Evolutionary conservation across 1,140 invertebrate species (phyloP), one percentile per base, ranked within the genome.

Genomic region (Aethina tumida): DNA sequence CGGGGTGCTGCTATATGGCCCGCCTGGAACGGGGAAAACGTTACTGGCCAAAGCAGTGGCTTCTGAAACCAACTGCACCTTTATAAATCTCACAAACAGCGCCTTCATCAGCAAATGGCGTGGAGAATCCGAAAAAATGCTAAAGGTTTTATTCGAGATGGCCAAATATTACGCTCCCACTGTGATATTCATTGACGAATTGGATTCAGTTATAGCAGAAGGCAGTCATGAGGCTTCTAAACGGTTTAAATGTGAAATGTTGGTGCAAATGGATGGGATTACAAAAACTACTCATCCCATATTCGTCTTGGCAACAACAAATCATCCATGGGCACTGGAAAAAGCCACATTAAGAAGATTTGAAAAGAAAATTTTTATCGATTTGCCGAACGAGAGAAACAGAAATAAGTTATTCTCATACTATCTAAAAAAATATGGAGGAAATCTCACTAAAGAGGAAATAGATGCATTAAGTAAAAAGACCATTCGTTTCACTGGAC

Each of bases 131-230:
- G 91, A 96, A 67, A 96, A 94, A 63, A 77, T 93, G 44, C 72
- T 93, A 21, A 77, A 85, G 71, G 73, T 91, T 0, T 65, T 96
- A 9, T 89, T 90, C 46, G 84, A 93, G 45, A 71, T 93, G 69
- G 94, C 94, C 0, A 74, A 81, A 45, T 39, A 50, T 24, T 81
- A 90, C 57, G 79, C 92, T 0, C 95, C 95, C 0, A 84, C 87
- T 1, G 90, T 90, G 21, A 91, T 98, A 47, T 98, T 98, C 62
- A 79, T 98, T 20, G 95, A 98, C 60, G 95, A 99, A 66, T 81
- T 97, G 30, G 95, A 99, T 58, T 81, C 81, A 0, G 74, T 74
- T 35, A 63, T 82, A 13, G 79, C 80, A 14, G 67, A 74, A 1
- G 75, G 71, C 0, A 88, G 94, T 59, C 91, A 95, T 49, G 95